These are phyloP conservation scores for Wiebesia pumilae DNA, from an alignment of 1,140 invertebrate species.

Conservation along the genomic window DNA sequence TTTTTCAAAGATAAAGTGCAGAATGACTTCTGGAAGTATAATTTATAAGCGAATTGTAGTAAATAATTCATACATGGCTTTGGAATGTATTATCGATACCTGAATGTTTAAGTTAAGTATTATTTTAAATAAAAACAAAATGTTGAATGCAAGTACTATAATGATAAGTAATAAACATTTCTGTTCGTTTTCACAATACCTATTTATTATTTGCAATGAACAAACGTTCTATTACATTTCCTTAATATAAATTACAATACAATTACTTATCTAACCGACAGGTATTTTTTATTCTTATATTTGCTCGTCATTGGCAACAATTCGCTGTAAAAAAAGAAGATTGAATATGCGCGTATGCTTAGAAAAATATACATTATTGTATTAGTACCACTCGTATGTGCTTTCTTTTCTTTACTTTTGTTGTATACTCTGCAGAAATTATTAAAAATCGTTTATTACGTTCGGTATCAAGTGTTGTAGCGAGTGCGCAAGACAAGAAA, in stretches of 20 bases:
- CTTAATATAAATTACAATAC: slow-evolving; percentile 66
- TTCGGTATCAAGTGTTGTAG: slow-evolving; percentile 25
- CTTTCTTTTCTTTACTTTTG: slow-evolving; percentile 43
- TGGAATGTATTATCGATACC: slow-evolving; percentile 43
- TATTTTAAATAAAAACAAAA: slow-evolving; percentile 51
- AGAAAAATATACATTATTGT: slow-evolving; percentile 67
- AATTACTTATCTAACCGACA: slow-evolving; percentile 57
- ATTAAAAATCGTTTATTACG: slow-evolving; percentile 39
- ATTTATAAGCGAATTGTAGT: slow-evolving; percentile 45
- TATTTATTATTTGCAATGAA: slow-evolving; percentile 61
- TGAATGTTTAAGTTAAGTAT: slow-evolving; percentile 51
- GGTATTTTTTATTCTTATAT: slow-evolving; percentile 51
- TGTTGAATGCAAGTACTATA: slow-evolving; percentile 38
- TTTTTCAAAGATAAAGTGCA: slow-evolving; percentile 40
- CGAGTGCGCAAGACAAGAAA: slow-evolving; percentile 44
- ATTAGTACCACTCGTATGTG: slow-evolving; percentile 34
- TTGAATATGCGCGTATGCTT: slow-evolving; percentile 61
- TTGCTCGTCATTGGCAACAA: slow-evolving; percentile 55
- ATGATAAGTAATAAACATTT: slow-evolving; percentile 42
- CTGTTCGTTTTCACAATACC: slow-evolving; percentile 40
- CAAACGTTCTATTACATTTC: slow-evolving; percentile 60
- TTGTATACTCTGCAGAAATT: slow-evolving; percentile 47
- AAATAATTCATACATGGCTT: slow-evolving; percentile 47
- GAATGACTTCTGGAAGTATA: slow-evolving; percentile 26
- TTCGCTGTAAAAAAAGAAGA: slow-evolving; percentile 58